Base-by-base conservation (phyloP, 2,888 invertebrate genomes). In the Cybosia mesomella region DNA sequence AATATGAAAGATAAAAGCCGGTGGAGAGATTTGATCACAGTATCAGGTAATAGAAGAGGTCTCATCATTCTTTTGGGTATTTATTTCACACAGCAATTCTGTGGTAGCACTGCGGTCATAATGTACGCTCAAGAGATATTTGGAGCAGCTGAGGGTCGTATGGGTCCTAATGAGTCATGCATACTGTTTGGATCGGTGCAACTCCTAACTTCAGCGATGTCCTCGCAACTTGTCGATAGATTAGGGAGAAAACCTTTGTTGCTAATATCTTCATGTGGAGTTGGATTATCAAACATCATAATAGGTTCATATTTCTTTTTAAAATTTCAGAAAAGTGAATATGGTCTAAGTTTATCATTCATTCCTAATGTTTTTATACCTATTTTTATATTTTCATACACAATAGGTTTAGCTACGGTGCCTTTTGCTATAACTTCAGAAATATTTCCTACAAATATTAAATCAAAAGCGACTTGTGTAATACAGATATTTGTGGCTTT, bases 391-490 rank as follows among this genome's bases (percentile, higher is more conserved):
- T 95, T 96, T 77, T 95, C 95, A 53, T 96, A 96, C 70, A 95
- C 96, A 4, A 92, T 96, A 83, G 96, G 96, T 21, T 93, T 96
- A 84, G 96, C 96, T 0, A 96, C 96, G 4, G 93, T 96, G 76
- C 96, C 96, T 36, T 96, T 96, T 83, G 95, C 96, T 55, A 95
- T 96, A 63, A 95, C 96, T 57, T 96, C 96, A 4, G 96, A 96
- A 88, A 93, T 96, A 83, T 96, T 97, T 85, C 96, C 97, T 57
- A 91, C 95, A 4, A 94, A 96, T 77, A 96, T 96, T 28, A 96
- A 96, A 81, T 96, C 96, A 0, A 94, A 96, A 71, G 96, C 97
- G 0, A 96, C 96, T 36, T 96, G 96, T 73, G 92, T 96, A 8
- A 96, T 96, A 65, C 96, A 96, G 68, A 95, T 96, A 82, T 95